phyloP scores from a whole-genome alignment of 2,888 invertebrate species.

The Willowsia nigromaculata region DNA sequence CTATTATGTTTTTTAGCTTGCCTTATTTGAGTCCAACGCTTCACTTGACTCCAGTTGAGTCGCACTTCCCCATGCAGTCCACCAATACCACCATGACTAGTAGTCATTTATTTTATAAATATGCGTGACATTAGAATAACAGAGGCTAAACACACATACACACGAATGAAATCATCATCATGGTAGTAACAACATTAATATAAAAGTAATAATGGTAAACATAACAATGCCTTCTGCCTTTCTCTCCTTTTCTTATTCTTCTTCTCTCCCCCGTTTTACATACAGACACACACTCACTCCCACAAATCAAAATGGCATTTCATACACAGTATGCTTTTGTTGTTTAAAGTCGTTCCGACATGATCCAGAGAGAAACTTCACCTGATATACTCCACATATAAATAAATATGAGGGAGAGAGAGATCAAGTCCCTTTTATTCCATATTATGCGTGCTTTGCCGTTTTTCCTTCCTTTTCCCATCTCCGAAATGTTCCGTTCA shows the following conservation, averaged over 20 bases:
- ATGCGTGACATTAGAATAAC: conserved; percentile 55
- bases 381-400: background rate
- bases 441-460: background rate
- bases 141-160: conserved; percentile 14
- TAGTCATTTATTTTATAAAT: conserved; percentile 7
- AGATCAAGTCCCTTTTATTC: background rate
- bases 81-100: background rate
- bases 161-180: conserved; percentile 15
- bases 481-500: background rate
- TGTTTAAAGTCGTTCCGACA: background rate
- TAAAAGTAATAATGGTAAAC: conserved; percentile 3
- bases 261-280: background rate
- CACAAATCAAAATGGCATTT: too few relatives aligned
- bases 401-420: background rate
- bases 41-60: background rate
- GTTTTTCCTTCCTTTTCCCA: background rate
- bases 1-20: background rate
- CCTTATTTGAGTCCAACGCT: background rate
- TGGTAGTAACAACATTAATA: background rate
- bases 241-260: background rate
- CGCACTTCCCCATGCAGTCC: background rate
- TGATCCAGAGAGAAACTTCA: background rate
- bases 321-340: background rate
- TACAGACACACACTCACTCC: background rate
- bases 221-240: conserved; percentile 26